A percentile compares a stretch with the other conserved stretches of the same genome.
phyloP scores from a whole-genome alignment of 2,888 invertebrate species.

The Acanthosepion pharaonis region DNA sequence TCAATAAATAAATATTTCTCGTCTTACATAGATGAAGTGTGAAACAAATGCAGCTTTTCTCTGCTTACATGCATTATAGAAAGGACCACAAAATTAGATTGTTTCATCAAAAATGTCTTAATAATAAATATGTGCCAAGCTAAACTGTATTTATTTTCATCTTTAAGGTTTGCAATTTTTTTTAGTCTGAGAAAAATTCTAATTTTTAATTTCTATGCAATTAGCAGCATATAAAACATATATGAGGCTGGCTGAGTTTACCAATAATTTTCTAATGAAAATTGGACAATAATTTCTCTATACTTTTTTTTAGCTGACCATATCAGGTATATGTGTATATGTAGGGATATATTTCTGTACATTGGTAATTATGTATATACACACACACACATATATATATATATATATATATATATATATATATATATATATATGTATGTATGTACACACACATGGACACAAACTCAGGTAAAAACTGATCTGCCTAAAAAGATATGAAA shows the following conservation, averaged over 20 bases:
- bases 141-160: conserved; percentile 6
- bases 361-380: too few species aligned
- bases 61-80: not conserved
- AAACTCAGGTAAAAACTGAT: too few species aligned
- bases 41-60: not conserved
- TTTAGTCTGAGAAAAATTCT: not conserved
- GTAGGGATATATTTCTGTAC: not conserved
- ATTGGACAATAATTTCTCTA: not conserved
- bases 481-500: too few species aligned
- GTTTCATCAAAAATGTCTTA: not conserved
- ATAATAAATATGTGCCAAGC: not conserved
- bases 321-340: not conserved
- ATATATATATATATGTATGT: too few species aligned
- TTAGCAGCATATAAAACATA: not conserved
- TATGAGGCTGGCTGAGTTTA: not conserved
- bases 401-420: too few species aligned
- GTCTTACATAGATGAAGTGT: not conserved
- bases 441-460: too few species aligned
- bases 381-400: too few species aligned
- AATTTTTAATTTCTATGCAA: conserved; percentile 22
- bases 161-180: not conserved
- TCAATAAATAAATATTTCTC: not conserved
- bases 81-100: not conserved
- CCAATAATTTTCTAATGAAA: not conserved
- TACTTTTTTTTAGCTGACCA: not conserved